Base-by-base conservation (phyloP, 2,113 vertebrate species). In the Clarias magur region DNA sequence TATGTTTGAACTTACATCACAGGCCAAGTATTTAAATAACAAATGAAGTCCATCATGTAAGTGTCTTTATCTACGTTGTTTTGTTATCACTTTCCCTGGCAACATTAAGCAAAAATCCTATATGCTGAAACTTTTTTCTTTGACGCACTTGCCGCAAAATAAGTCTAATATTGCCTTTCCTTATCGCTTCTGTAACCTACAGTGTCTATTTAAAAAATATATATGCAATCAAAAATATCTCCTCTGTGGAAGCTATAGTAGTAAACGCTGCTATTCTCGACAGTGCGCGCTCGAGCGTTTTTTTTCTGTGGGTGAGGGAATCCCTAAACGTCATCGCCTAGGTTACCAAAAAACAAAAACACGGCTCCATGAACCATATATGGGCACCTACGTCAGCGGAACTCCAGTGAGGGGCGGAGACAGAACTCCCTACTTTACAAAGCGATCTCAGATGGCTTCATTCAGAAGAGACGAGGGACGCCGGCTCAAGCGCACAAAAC, bases 371-470 rank as follows among this genome's bases (percentile, higher is more conserved):
- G 94, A 92, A 87, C 96, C 96, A 95, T 96, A 97, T 98, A 97
- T 99, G 98, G 97, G 92, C 97, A 97, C 93, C 94, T 98, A 97
- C 98, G 98, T 99, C 98, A 99, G 95, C 97, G 98, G 97, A 99
- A 97, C 97, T 96, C 95, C 95, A 65, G 82, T 42, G 94, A 92
- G 93, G 76, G 96, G 96, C 94, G 96, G 96, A 90, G 94, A 90
- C 85, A 91, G 91, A 90, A 84, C 90, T 92, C 80, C 91, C 92
- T 93, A 91, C 91, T 89, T 91, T 95, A 93, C 82, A 92, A 92
- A 88, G 85, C 88, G 88, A 25, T 65, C 85, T 91, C 84, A 90
- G 89, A 80, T 93, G 91, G 91, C 89, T 97, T 97, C 97, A 98
- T 98, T 98, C 98, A 99, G 96, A 97, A 93, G 94, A 92, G 94